Base-by-base conservation (phyloP, 1,140 invertebrate species). In the Phymastichus coffea region DNA sequence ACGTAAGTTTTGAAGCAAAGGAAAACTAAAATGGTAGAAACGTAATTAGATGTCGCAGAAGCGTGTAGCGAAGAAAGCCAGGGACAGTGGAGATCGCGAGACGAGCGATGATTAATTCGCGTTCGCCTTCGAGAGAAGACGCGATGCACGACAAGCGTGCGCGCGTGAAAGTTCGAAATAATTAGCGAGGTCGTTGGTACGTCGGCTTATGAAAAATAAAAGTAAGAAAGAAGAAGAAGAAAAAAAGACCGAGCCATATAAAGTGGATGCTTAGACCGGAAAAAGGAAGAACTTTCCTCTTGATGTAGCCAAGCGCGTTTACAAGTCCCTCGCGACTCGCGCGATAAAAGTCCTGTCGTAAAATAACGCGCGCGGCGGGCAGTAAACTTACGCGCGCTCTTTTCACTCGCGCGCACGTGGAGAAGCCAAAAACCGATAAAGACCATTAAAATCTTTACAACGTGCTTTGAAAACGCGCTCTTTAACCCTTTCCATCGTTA, bases 331-430 rank as follows among this genome's bases (percentile, higher is more conserved):
- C 37, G 55, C 22, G 55, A 25, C 25, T n/a, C n/a, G 17, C 44
- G 28, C 30, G 37, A 57, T 57, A 57, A 57, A 57, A 57, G 44
- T 57, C 15, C 33, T n/a, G 12, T 49, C 37, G 55, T 49, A 57
- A 57, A 57, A 40, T 48, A n/a, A n/a, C n/a, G n/a, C 23, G 43
- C 40, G 8, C 19, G 2, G 8, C 17, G 1, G 7, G 25, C n/a
- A 25, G 35, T 41, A 41, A 53, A 53, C 37, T 41, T 53, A 12
- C n/a, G n/a, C n/a, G n/a, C n/a, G 7, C n/a, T 20, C 26, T 53
- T 53, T 43, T n/a, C 8, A 33, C 20, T n/a, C 1, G 7, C 28
- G 6, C 14, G 17, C 51, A 26, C 37, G 38, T n/a, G n/a, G n/a
- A n/a, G 19, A 28, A 26, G 44, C 25, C 44, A 6, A 28, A 47